Base-by-base conservation (phyloP, 1,140 invertebrate species). In the Potamilus streckersoni region DNA sequence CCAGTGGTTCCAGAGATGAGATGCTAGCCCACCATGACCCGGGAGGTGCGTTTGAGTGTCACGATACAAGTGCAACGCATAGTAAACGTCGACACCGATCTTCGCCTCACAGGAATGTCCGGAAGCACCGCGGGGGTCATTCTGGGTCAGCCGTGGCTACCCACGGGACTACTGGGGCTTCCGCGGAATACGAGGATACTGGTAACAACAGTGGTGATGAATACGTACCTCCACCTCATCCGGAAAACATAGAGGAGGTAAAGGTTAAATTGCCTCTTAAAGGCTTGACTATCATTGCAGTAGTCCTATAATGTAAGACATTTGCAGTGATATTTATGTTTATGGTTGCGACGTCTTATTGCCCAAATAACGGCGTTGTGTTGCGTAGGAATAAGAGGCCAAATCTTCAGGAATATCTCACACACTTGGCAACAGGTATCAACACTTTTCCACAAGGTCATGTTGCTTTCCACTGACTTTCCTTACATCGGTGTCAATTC, bases 151-250 rank as follows among this genome's bases (percentile, higher is more conserved):
- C 70, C 49, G 60, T 70, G 63, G 61, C 68, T 67, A 58, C 59
- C 70, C 78, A 64, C 70, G 38, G 57, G 71, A 27, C 57, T 27
- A 69, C 58, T 31, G 59, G 49, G n/a, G 75, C 71, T 19, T 71
- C 80, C 14, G 71, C 74, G 56, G 82, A 84, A 60, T 83, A 80
- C 62, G 82, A 85, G 55, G 85, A 86, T 79, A 83, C 91, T 80
- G 94, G 93, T 11, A 95, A 94, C 77, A 95, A 95, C 81, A 95
- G 94, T 82, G 94, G 93, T 49, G 94, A 95, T 88, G 94, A 95
- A 86, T 94, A 95, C 84, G 92, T 92, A 55, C 90, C 85, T 31
- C 61, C 82, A 57, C 55, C 78, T 73, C 75, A 80, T 69, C 80
- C 82, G n/a, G 83, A 85, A 71, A 87, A 83, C 73, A 79, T 81